These are phyloP conservation scores for Caenorhabditis remanei DNA, from an alignment of 1,140 invertebrate genomes.

Conservation along the genomic window DNA sequence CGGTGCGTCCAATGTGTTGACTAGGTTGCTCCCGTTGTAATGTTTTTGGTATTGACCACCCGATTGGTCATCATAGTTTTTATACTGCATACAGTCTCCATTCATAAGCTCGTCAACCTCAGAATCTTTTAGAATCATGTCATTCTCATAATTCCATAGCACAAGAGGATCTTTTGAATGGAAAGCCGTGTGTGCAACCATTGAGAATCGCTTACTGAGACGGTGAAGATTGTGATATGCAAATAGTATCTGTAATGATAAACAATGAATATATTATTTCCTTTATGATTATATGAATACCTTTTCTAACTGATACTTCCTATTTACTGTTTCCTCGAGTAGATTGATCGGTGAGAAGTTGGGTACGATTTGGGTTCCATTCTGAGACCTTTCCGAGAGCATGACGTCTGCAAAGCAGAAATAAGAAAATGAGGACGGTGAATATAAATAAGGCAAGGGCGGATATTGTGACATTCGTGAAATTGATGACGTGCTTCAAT, in stretches of 20 bases:
- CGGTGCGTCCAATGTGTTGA: neutral
- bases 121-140: neutral
- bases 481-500: too few species aligned
- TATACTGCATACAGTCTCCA: neutral
- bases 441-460: too few species aligned
- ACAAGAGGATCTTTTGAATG: neutral
- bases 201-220: neutral
- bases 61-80: neutral
- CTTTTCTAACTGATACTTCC: slow-evolving; percentile 11
- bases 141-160: slow-evolving; percentile 29
- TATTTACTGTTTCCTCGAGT: neutral
- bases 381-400: neutral
- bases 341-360: neutral
- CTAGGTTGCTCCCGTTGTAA: neutral
- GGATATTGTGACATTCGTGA: neutral
- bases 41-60: neutral
- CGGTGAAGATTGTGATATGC: slow-evolving; percentile 8
- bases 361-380: neutral
- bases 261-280: neutral
- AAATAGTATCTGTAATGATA: neutral
- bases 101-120: neutral
- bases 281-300: neutral
- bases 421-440: neutral
- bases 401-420: neutral
- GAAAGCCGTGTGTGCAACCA: neutral